These are phyloP conservation scores for Agonopterix arenella DNA, from an alignment of 2,888 invertebrate genomes.

Conservation along the genomic window DNA sequence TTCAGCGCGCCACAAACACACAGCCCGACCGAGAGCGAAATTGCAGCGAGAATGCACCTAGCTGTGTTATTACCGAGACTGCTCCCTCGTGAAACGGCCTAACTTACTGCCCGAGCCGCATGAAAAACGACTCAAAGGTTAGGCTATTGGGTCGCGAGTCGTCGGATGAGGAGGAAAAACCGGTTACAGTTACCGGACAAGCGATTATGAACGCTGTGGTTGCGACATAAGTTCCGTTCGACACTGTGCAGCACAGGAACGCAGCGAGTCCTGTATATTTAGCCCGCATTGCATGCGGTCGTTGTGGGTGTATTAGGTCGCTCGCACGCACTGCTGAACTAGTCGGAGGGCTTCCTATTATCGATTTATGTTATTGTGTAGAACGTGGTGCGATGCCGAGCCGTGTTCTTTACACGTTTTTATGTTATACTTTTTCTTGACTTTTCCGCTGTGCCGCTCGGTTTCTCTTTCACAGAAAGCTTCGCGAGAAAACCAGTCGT, in stretches of 20 bases:
- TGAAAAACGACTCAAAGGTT: constrained; percentile 33
- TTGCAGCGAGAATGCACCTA: constrained; percentile 76
- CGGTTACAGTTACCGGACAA: constrained; percentile 62
- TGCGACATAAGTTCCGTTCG: constrained; percentile 62
- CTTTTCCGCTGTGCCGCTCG: constrained; percentile 37
- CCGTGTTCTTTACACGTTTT: constrained; percentile 42
- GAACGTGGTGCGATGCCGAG: constrained; percentile 39
- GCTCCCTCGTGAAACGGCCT: constrained; percentile 56
- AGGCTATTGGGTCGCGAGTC: constrained; percentile 34
- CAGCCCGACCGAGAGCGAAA: constrained; percentile 77
- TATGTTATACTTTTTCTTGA: constrained; percentile 44
- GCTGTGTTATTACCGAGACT: constrained; percentile 68
- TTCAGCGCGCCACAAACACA: constrained; percentile 77
- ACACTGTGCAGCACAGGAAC: constrained; percentile 36
- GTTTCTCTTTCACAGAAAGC: constrained; percentile 60
- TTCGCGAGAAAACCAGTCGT: constrained; percentile 42
- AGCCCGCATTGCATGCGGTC: constrained; percentile 70
- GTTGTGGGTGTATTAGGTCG: constrained; percentile 74
- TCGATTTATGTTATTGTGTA: constrained; percentile 70
- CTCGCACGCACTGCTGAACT: constrained; percentile 76
- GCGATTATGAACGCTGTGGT: constrained; percentile 66
- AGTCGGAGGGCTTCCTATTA: constrained; percentile 75
- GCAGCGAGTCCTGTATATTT: constrained; percentile 66
- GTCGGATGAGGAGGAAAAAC: constrained; percentile 34
- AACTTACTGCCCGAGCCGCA: constrained; percentile 27